Percentiles rank a stretch among this genome's conserved stretches.
Evolutionary conservation across 2,797 vertebrate species (phyloP).

Genomic region (Crax fasciolata): DNA sequence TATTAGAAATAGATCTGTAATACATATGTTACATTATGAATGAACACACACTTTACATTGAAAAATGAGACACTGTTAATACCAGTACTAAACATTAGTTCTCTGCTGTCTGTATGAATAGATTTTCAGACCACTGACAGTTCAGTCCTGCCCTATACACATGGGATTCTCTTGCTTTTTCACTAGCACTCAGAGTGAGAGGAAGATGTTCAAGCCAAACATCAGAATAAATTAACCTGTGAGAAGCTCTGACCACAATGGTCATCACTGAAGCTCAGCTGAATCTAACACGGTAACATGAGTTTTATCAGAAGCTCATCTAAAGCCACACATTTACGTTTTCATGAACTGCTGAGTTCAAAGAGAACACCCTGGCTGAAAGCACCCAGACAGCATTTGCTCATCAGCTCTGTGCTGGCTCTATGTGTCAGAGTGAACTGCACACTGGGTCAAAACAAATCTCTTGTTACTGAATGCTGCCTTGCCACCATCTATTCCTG

Average conservation of each 20-base stretch:
- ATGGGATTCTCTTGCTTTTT: neutral
- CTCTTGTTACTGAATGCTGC: accelerated
- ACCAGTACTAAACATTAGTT: neutral
- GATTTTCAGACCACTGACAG: neutral
- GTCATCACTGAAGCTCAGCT: neutral
- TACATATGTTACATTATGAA: neutral
- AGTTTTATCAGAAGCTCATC: neutral
- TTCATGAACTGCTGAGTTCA: neutral
- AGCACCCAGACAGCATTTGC: neutral
- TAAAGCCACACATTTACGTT: neutral
- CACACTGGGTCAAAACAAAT: neutral
- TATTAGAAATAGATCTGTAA: neutral
- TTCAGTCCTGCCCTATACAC: neutral
- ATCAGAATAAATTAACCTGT: neutral
- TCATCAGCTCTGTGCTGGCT: neutral
- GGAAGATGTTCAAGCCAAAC: neutral
- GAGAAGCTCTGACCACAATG: neutral
- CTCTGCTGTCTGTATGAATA: neutral
- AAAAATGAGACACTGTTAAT: neutral
- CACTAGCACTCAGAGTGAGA: neutral
- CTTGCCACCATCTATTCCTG: accelerated
- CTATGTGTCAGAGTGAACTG: neutral
- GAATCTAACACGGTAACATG: neutral
- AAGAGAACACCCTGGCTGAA: neutral
- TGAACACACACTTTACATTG: neutral